Evolutionary conservation across 2,888 invertebrate species (phyloP).

Genomic region (Heliconius sara): DNA sequence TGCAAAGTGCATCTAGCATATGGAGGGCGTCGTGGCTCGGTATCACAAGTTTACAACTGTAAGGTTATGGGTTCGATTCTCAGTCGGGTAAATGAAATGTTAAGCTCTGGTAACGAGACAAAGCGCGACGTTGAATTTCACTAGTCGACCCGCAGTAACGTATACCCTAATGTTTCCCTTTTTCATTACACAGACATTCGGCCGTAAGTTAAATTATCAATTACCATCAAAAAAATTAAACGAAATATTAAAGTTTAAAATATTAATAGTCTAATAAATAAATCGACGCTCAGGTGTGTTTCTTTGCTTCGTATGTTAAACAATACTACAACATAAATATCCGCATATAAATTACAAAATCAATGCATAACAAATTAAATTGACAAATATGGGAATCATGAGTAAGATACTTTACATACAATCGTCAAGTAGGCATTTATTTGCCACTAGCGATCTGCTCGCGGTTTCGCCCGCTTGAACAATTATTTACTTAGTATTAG

Average conservation of each 20-base stretch:
- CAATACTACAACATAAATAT: slow-evolving; percentile 21
- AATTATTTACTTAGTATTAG: background rate
- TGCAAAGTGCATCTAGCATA: background rate
- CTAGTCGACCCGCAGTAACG: no score
- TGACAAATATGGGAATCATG: slow-evolving; percentile 29
- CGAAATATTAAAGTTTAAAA: background rate
- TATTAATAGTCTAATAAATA: background rate
- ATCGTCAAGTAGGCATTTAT: slow-evolving; percentile 4
- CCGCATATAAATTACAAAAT: slow-evolving; percentile 6
- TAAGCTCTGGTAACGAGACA: no score
- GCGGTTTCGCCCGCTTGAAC: background rate
- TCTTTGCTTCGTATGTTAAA: background rate
- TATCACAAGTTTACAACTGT: no score
- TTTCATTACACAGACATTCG: background rate
- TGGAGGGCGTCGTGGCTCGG: no score
- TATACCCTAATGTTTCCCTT: background rate
- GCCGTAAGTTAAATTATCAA: background rate
- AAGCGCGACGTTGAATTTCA: no score
- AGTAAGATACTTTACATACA: slow-evolving; percentile 29
- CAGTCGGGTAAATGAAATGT: no score
- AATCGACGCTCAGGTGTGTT: background rate
- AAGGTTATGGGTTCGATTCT: no score
- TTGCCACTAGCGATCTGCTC: background rate
- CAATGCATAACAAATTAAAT: slow-evolving; percentile 28
- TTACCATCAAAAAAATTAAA: background rate